phyloP scores from a whole-genome alignment of 2,888 invertebrate species.

The Apodemia zela region DNA sequence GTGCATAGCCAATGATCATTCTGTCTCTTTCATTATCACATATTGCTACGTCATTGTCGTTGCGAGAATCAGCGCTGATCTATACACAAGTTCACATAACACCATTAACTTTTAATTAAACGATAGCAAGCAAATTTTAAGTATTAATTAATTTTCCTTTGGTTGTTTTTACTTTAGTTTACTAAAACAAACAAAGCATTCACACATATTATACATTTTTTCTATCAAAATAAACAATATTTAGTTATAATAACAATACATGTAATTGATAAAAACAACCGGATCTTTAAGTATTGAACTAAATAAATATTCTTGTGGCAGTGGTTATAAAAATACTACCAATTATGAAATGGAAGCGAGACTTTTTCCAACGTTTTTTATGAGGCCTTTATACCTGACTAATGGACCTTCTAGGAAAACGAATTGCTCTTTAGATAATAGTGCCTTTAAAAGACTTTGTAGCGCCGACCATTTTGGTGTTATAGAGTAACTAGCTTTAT shows the following conservation, averaged over 20 bases:
- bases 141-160: no score
- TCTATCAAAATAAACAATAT: conserved; percentile 4
- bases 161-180: no score
- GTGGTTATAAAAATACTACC: background rate
- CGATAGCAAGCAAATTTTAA: no score
- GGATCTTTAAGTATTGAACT: conserved; percentile 3
- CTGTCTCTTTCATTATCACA: no score
- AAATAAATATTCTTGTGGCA: background rate
- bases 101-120: no score
- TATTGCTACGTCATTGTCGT: no score
- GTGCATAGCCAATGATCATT: no score
- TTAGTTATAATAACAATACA: background rate
- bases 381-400: conserved; percentile 14
- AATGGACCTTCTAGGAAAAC: conserved; percentile 20
- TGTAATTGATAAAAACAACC: background rate
- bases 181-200: no score
- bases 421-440: conserved; percentile 14
- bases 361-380: conserved; percentile 6
- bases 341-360: background rate
- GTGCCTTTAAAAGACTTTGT: conserved; percentile 8
- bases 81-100: no score
- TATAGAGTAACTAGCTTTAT: background rate
- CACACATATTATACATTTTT: no score
- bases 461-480: conserved; percentile 1
- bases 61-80: no score